Evolutionary conservation across 2,797 vertebrate genomes (phyloP).

Genomic region (Tangara arthus): DNA sequence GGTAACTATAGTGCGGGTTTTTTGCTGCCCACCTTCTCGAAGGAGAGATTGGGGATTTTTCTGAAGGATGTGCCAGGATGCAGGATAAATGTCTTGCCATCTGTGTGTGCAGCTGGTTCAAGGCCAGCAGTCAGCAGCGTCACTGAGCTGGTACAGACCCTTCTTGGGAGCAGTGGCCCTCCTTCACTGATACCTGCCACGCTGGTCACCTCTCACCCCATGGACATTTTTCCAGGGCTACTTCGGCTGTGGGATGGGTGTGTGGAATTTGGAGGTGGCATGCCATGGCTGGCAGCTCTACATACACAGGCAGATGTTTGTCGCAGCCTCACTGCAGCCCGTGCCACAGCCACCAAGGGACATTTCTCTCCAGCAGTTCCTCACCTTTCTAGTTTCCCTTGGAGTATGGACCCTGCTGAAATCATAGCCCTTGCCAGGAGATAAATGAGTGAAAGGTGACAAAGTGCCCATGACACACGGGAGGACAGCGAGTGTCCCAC

Average conservation of each 20-base stretch:
- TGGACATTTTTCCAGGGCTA: background rate
- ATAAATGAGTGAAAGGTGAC: background rate
- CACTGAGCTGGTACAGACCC: background rate
- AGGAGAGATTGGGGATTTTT: background rate
- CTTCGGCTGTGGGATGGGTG: background rate
- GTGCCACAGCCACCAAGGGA: background rate
- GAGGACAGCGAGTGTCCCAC: background rate
- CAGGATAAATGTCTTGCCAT: background rate
- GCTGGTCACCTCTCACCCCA: background rate
- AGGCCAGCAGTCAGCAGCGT: background rate
- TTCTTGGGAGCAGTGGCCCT: background rate
- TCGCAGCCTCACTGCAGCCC: background rate
- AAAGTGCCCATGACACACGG: accelerated
- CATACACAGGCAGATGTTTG: background rate
- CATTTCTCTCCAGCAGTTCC: background rate
- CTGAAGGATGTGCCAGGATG: background rate
- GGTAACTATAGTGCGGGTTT: background rate
- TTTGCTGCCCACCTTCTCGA: background rate
- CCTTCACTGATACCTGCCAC: background rate
- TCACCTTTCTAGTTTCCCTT: background rate
- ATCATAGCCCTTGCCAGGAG: background rate
- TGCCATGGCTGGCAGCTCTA: background rate
- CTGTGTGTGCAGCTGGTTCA: background rate
- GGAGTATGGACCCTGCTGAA: background rate
- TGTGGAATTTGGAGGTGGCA: background rate